Conservation (phyloP, 2,113 vertebrate genomes). For the Brienomyrus brachyistius region DNA sequence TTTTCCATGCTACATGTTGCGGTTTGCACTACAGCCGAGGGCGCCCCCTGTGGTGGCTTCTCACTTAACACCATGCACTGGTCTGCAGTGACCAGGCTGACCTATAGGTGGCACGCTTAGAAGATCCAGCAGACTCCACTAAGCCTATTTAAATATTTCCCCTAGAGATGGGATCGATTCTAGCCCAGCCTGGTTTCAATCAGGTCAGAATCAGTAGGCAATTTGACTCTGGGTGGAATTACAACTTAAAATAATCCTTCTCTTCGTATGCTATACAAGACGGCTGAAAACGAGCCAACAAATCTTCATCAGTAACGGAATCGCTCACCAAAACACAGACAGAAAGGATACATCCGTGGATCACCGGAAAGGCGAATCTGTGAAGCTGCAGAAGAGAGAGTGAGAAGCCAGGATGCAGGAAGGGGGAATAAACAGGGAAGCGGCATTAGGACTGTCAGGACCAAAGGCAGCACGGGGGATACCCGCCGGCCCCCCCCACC, state of each 20-base stretch:
- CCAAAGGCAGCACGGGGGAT: not conserved
- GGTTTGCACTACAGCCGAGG: not conserved
- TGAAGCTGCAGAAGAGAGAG: conserved; percentile 67
- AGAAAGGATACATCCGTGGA: conserved; percentile 94
- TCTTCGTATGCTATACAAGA: not conserved
- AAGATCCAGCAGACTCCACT: not conserved
- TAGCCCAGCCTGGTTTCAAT: not conserved
- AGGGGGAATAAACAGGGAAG: not conserved
- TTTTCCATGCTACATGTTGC: not conserved
- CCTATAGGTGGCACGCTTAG: not conserved
- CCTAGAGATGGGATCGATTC: not conserved
- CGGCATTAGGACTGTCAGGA: not conserved
- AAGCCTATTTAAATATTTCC: not conserved
- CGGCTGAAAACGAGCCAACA: not conserved
- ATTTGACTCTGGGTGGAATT: not conserved
- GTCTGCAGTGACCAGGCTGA: not conserved
- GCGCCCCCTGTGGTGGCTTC: not conserved
- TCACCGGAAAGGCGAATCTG: conserved; percentile 81
- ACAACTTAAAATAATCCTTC: not conserved
- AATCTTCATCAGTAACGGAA: not conserved
- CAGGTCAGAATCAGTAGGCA: not conserved
- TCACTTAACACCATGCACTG: not conserved
- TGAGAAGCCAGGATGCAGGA: not conserved
- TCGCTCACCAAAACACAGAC: not conserved
- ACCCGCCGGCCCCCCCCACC: no score